Conservation (phyloP, 2,888 invertebrate genomes). For the Acronicta alni region DNA sequence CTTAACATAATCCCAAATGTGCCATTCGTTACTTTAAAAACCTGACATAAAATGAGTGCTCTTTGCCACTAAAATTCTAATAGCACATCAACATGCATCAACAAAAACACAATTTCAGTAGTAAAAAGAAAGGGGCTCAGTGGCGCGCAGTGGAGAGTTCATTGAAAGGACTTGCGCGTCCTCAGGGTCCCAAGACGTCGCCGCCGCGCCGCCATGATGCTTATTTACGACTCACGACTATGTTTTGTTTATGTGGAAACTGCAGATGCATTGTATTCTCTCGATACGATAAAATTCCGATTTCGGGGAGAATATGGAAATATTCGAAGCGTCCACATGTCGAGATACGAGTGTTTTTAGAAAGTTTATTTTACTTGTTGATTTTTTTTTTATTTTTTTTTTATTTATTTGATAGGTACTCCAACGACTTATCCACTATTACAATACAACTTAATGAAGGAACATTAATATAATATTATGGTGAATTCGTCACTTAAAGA, state of each 20-base stretch:
- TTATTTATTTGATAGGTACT: too few relatives aligned
- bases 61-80: constrained; percentile 4
- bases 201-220: constrained; percentile 25
- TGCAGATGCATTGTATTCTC: constrained; percentile 34
- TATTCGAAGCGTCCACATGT: constrained; percentile 13
- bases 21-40: neutral
- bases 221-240: constrained; percentile 42
- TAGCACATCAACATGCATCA: constrained; percentile 24
- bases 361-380: constrained; percentile 24
- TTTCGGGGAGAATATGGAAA: constrained; percentile 18
- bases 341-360: constrained; percentile 7
- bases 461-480: too few relatives aligned
- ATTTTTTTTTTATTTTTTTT: neutral
- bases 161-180: constrained; percentile 41
- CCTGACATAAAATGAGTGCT: neutral
- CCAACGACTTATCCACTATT: too few relatives aligned
- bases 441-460: too few relatives aligned
- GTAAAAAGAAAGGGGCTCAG: constrained; percentile 31
- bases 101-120: constrained; percentile 46
- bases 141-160: constrained; percentile 25
- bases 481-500: too few relatives aligned
- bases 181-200: constrained; percentile 25
- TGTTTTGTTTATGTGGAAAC: constrained; percentile 43
- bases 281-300: constrained; percentile 22
- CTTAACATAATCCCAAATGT: neutral